Evolutionary conservation across 2,113 vertebrate species (phyloP).

Genomic region (Canis aureus): DNA sequence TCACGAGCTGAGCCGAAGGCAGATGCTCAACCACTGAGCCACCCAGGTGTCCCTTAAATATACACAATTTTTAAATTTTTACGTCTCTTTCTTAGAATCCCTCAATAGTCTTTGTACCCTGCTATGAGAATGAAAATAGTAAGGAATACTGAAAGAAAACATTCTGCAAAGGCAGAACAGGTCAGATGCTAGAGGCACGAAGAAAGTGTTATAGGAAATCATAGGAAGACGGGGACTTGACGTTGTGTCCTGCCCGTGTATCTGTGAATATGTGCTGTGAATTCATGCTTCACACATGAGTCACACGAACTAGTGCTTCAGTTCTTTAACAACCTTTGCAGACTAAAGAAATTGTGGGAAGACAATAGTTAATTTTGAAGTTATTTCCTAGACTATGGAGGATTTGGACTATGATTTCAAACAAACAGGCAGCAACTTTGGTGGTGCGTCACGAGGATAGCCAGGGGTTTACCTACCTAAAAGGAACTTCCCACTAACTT

Average conservation of each 20-base stretch:
- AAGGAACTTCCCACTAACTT: not conserved
- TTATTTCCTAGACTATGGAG: not conserved
- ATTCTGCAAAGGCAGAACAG: no score
- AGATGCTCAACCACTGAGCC: no score
- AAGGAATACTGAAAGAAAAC: no score
- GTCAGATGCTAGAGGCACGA: no score
- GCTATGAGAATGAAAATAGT: no score
- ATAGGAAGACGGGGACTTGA: no score
- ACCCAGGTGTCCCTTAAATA: no score
- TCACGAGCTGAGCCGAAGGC: no score
- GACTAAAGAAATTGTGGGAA: not conserved
- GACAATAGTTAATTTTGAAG: not conserved
- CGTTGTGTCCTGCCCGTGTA: not conserved
- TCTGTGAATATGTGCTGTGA: not conserved
- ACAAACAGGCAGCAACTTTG: not conserved
- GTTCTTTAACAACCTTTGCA: not conserved
- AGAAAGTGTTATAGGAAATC: no score
- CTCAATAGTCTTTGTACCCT: no score
- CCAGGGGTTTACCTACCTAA: not conserved
- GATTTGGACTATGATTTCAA: not conserved
- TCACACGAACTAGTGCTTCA: not conserved
- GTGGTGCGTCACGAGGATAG: not conserved
- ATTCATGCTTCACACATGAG: not conserved
- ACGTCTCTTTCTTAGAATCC: no score
- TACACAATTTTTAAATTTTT: no score